Base-by-base conservation (phyloP, 2,888 invertebrate species). In the Drosophila multiciliata region DNA sequence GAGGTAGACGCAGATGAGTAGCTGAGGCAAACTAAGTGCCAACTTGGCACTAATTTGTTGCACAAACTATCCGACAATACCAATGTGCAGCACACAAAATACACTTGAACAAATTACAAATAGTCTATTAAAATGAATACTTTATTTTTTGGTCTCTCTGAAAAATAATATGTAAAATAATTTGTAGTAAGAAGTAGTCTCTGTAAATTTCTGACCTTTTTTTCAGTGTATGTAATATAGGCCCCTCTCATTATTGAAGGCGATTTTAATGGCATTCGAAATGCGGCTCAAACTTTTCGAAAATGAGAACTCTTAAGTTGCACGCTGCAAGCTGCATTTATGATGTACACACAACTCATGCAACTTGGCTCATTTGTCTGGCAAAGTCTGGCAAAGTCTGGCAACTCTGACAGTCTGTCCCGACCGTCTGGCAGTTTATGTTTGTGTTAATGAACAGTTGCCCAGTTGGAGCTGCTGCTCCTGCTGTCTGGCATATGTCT, bases 371-470 rank as follows among this genome's bases (percentile, higher is more conserved):
- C 62, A 60, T 33, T 15, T 61, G 35, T 49, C 50, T 15, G 42
- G 17, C 40, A 26, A 26, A 12, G 17, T 54, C 53, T 12, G 40
- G 23, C 40, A 26, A 23, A 15, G n/a, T 55, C 54, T 35, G 35
- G 35, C n/a, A 29, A 29, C 11, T 20, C 53, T 61, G 57, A 26
- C 71, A 17, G 15, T 62, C 40, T 55, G 17, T n/a, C 29, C n/a
- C 35, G 71, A 17, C 64, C 64, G 76, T 73, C 83, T 85, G 83
- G 66, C 78, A 78, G 87, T 82, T 81, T 89, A 84, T 87, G 87
- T 84, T 84, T 87, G 86, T 87, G 88, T 87, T 85, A 89, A 85
- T 85, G 84, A 87, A 85, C 84, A 78, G 85, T 71, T 82, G 53
- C 66, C 62, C 70, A 70, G 68, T 72, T 67, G 59, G 7, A 26